Evolutionary conservation across 1,140 invertebrate species (phyloP).

Genomic region (Tetramorium parvispinum): DNA sequence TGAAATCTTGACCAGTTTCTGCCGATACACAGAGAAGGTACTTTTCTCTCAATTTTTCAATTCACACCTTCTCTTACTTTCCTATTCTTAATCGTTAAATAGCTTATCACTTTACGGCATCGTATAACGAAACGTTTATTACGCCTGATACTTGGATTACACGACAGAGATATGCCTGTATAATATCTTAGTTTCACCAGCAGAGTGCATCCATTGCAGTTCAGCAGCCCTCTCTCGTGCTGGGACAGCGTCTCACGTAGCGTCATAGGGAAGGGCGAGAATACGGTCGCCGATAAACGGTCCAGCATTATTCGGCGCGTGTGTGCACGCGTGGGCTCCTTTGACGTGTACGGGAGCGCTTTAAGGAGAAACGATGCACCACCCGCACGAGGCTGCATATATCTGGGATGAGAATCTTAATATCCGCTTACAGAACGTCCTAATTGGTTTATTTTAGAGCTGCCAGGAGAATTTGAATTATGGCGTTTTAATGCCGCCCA

Average conservation of each 20-base stretch:
- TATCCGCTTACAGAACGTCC: constrained; percentile 62
- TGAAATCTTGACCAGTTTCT: not conserved
- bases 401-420: constrained; percentile 66
- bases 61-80: not conserved
- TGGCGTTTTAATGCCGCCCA: constrained; percentile 68
- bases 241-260: not conserved
- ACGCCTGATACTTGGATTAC: not conserved
- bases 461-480: constrained; percentile 68
- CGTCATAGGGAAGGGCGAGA: not conserved
- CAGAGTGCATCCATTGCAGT: constrained; percentile 13
- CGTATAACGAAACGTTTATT: not conserved
- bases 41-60: not conserved
- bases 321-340: constrained; percentile 34
- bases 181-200: constrained; percentile 26
- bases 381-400: not conserved
- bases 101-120: not conserved
- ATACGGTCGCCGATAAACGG: constrained; percentile 36
- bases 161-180: not conserved
- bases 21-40: not conserved
- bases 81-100: not conserved
- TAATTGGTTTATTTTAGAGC: constrained; percentile 73
- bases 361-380: constrained; percentile 41
- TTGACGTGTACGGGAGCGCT: constrained; percentile 34
- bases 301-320: constrained; percentile 30
- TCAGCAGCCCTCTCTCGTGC: constrained; percentile 1